A percentile compares a stretch with the other conserved stretches of the same genome.
These are phyloP conservation scores for Sminthurinus aureus DNA, from an alignment of 2,888 invertebrate species.

Conservation along the genomic window DNA sequence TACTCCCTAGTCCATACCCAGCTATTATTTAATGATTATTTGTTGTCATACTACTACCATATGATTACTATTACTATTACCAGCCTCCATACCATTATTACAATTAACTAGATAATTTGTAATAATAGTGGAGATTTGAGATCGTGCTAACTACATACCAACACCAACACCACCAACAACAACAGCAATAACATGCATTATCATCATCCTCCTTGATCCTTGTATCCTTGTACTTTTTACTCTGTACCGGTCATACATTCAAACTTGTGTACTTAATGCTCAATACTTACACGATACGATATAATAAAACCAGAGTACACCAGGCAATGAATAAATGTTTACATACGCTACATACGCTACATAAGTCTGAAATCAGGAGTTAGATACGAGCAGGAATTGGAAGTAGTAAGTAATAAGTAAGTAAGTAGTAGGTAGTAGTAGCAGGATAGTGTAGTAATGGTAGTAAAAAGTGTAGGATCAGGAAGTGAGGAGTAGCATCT, in stretches of 20 bases:
- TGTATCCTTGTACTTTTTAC: background rate
- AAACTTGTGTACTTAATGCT: background rate
- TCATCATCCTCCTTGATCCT: too few species aligned
- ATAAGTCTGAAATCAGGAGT: background rate
- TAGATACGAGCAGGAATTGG: background rate
- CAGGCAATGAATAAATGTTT: slow-evolving; percentile 10
- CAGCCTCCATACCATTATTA: background rate
- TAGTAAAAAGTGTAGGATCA: slow-evolving; percentile 31
- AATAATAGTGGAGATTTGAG: background rate
- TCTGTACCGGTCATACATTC: background rate
- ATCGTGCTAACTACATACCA: background rate
- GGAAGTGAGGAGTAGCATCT: slow-evolving; percentile 33
- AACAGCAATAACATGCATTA: background rate
- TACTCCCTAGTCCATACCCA: background rate
- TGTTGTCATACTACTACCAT: background rate
- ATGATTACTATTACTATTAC: background rate
- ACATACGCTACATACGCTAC: background rate
- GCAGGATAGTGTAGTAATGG: background rate
- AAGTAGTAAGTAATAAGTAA: slow-evolving; percentile 9
- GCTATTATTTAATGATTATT: background rate
- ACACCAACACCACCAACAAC: background rate
- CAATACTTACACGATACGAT: background rate
- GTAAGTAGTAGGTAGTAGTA: background rate
- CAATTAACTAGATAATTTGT: background rate
- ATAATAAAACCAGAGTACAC: too few species aligned